A percentile compares a stretch with the other conserved stretches of the same genome.
phyloP scores from a whole-genome alignment of 1,140 invertebrate genomes.

The Achroia grisella region DNA sequence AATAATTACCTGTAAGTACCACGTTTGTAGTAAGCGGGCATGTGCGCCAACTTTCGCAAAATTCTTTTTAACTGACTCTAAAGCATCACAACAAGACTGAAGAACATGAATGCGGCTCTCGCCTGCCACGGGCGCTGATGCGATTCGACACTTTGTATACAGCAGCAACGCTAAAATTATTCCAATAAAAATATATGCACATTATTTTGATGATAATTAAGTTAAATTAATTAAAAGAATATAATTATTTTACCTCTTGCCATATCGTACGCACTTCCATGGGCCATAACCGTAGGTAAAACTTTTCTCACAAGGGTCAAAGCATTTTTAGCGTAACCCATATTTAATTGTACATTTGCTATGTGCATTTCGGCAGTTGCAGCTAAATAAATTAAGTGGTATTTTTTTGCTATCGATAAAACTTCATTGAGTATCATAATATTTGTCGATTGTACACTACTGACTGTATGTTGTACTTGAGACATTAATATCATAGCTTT shows the following conservation, averaged over 20 bases:
- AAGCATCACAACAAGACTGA: slow-evolving; percentile 77
- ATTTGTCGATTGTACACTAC: slow-evolving; percentile 70
- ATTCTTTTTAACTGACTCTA: slow-evolving; percentile 78
- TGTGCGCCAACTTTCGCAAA: slow-evolving; percentile 85
- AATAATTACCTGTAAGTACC: slow-evolving; percentile 78
- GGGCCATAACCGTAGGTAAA: slow-evolving; percentile 82
- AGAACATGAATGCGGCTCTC: slow-evolving; percentile 74
- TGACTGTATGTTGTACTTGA: slow-evolving; percentile 79
- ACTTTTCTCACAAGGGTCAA: slow-evolving; percentile 80
- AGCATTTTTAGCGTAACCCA: slow-evolving; percentile 84
- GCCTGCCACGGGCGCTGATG: slow-evolving; percentile 73
- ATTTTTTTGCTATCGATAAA: slow-evolving; percentile 79
- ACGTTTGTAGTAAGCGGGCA: slow-evolving; percentile 80
- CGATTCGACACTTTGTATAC: slow-evolving; percentile 80
- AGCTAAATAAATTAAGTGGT: slow-evolving; percentile 84
- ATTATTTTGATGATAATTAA: background rate
- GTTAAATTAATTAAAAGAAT: slow-evolving; percentile 3
- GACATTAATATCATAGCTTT: slow-evolving; percentile 82
- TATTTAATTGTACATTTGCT: slow-evolving; percentile 82
- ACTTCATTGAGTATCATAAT: slow-evolving; percentile 80
- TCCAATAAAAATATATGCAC: slow-evolving; percentile 1
- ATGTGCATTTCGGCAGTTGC: slow-evolving; percentile 85
- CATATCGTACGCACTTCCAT: slow-evolving; percentile 87
- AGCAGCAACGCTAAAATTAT: slow-evolving; percentile 66
- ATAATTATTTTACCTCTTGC: slow-evolving; percentile 72